Base-by-base conservation (phyloP, 37 sponge, comb jelly and placozoan species). In the Petrosia ficiformis region DNA sequence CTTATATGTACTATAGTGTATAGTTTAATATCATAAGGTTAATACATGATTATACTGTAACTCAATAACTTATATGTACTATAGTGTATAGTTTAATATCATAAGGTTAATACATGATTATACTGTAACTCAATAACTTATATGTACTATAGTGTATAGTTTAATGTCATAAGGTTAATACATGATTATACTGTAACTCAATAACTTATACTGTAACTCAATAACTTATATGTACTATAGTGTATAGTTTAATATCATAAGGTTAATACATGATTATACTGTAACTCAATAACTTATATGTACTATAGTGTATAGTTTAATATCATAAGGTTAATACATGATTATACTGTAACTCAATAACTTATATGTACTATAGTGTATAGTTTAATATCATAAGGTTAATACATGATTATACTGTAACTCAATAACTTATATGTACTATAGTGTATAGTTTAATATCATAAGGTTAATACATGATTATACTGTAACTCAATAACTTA, bases 281-380 rank as follows among this genome's bases (percentile, higher is more conserved):
- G n/a, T n/a, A n/a, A n/a, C n/a, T n/a, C n/a, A n/a, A 61, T 61
- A n/a, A 61, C 26, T n/a, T 11, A 61, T 29, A 61, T 61, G 63
- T 61, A 48, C 54, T 19, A 19, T 48, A 19, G 14, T 48, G 54
- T 14, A 14, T n/a, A n/a, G n/a, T n/a, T n/a, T n/a, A n/a, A n/a
- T n/a, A n/a, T n/a, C n/a, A n/a, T n/a, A n/a, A n/a, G n/a, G 39
- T 5, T 29, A 11, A 8, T 61, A 26, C 54, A 26, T 61, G 63
- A 61, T 5, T n/a, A n/a, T n/a, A n/a, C n/a, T n/a, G n/a, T n/a
- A n/a, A n/a, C n/a, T n/a, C n/a, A n/a, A 61, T 61, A n/a, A 61
- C 26, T n/a, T 11, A 61, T 29, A 61, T 61, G 63, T 61, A 48
- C 54, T 19, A 19, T 48, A 19, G 14, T 48, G 54, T 14, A 14